phyloP scores from a whole-genome alignment of 2,888 invertebrate genomes.

The Drosophila kanekoi region DNA sequence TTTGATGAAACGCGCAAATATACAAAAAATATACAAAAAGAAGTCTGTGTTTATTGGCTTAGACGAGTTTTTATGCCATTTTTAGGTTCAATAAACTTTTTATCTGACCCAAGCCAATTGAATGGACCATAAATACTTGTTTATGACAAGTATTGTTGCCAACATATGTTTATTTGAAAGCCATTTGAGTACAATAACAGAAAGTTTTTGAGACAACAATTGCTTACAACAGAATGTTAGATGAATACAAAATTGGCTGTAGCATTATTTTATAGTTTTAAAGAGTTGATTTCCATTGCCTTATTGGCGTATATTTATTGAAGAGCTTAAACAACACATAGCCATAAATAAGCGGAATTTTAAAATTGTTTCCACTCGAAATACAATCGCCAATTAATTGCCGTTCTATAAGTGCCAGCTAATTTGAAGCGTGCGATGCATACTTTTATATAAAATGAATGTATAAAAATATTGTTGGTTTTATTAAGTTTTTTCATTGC shows the following conservation, averaged over 20 bases:
- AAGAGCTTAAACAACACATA: not conserved
- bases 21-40: slow-evolving; percentile 15
- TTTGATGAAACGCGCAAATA: slow-evolving; percentile 58
- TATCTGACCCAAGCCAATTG: slow-evolving; percentile 21
- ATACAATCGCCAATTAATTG: slow-evolving; percentile 22
- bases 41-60: slow-evolving; percentile 28
- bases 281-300: not conserved
- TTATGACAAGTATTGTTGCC: slow-evolving; percentile 32
- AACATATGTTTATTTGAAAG: slow-evolving; percentile 36
- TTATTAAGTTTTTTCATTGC: slow-evolving; percentile 33
- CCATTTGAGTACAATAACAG: slow-evolving; percentile 5
- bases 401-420: not conserved
- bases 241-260: not conserved
- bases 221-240: not conserved
- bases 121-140: slow-evolving; percentile 36
- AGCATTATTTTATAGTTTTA: not conserved
- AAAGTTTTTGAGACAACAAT: slow-evolving; percentile 1
- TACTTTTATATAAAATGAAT: not conserved
- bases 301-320: not conserved
- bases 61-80: slow-evolving; percentile 31
- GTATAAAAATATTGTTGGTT: slow-evolving; percentile 1
- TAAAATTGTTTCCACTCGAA: not conserved
- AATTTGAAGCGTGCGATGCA: slow-evolving; percentile 1
- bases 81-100: slow-evolving; percentile 50
- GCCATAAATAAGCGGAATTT: not conserved